Evolutionary conservation across 1,140 invertebrate species (phyloP), one percentile per base, ranked within the genome.

Genomic region (Aphelinus atriplicis): DNA sequence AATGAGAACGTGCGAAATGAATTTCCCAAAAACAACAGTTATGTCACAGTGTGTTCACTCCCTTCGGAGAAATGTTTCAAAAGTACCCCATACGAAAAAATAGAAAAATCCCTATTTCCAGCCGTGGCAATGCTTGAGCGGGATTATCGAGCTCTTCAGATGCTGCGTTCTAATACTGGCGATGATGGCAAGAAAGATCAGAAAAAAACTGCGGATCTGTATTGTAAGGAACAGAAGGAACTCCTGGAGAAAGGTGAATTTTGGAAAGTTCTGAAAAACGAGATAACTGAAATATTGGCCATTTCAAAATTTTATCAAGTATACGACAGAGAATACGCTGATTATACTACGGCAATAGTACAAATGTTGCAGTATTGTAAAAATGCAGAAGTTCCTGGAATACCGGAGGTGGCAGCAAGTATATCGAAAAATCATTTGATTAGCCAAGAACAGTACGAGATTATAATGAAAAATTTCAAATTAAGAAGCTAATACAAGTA

Each of bases 331-430:
- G 68, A 76, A 2, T 67, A n/a, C 2, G 74, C 56, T 1, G 67
- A 71, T 48, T 76, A 76, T n/a, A 9, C 9, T 2, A 46, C n/a
- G 6, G 6, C 68, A 0, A 47, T 76, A 1, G n/a, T 61, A 9
- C 74, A 76, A 2, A 71, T 76, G 74, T 7, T 76, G 50, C 68
- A 67, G 42, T 76, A 76, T 45, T 76, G 74, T 45, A 76, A 65
- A 43, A 55, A 70, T 7, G 43, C 7, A 1, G 42, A 6, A 3
- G 2, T 75, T 2, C 9, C 6, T 3, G 67, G 50, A 4, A 45
- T 43, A 26, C 50, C 68, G 4, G 48, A 53, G 3, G 5, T 42
- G 2, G n/a, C 48, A 4, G 7, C 4, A 1, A 63, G 1, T 45
- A 10, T 64, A 26, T 42, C 63, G 2, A 71, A 65, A 5, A 57